Percentiles rank a stretch among this genome's conserved stretches.
These are phyloP conservation scores for Desmodus rotundus DNA, from an alignment of 2,113 vertebrate species.

Conservation along the genomic window DNA sequence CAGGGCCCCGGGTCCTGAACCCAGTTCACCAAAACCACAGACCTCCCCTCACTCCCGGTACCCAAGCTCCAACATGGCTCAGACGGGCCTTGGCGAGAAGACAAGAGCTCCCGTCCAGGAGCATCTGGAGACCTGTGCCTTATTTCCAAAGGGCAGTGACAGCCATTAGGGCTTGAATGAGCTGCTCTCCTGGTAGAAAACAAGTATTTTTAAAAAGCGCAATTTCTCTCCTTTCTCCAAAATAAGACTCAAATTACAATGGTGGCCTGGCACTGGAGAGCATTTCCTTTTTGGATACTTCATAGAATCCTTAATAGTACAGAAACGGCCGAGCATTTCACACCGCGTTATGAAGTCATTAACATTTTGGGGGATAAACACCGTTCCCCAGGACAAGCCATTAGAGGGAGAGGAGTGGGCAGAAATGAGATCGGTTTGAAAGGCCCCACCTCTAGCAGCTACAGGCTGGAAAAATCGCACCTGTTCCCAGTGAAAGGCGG, in stretches of 20 bases:
- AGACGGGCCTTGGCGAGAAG: not conserved
- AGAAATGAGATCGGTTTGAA: not conserved
- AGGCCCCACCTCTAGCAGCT: not conserved
- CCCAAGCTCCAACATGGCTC: not conserved
- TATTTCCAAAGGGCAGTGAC: not conserved
- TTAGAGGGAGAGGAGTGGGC: conserved; percentile 16
- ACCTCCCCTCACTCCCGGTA: not conserved
- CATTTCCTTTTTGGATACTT: conserved; percentile 14
- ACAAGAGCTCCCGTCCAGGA: not conserved
- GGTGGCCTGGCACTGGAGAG: conserved; percentile 39
- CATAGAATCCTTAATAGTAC: conserved; percentile 64
- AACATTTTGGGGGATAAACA: conserved; percentile 72
- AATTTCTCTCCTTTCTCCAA: conserved; percentile 46
- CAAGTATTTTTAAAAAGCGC: conserved; percentile 46
- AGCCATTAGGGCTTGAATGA: conserved; percentile 6
- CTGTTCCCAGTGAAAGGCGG: not conserved
- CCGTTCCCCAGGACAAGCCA: conserved; percentile 60
- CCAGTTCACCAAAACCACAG: not conserved
- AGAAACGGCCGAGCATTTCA: conserved; percentile 68
- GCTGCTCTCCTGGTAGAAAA: not conserved
- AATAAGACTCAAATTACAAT: conserved; percentile 48
- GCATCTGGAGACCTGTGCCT: not conserved
- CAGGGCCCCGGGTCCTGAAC: not conserved
- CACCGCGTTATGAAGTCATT: conserved; percentile 71
- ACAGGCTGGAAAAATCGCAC: not conserved